These are phyloP conservation scores for Orgyia antiqua DNA, from an alignment of 2,888 invertebrate genomes.

Conservation along the genomic window DNA sequence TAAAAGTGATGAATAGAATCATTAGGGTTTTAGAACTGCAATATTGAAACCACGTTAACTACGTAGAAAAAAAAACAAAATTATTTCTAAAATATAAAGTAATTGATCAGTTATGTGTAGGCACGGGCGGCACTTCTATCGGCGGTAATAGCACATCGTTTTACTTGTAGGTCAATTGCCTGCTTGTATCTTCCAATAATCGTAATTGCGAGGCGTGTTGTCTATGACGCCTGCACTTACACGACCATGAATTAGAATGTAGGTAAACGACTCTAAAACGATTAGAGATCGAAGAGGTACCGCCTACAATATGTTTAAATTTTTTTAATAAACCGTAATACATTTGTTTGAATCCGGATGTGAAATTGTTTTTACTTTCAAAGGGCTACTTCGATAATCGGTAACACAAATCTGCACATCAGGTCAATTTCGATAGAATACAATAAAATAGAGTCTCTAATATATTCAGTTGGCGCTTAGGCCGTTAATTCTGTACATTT, in stretches of 20 bases:
- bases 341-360: too few species aligned
- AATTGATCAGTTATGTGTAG: slow-evolving; percentile 55
- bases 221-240: slow-evolving; percentile 26
- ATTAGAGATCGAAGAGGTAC: slow-evolving; percentile 11
- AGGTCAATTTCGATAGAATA: too few species aligned
- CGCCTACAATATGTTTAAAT: too few species aligned
- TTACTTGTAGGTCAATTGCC: slow-evolving; percentile 62
- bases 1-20: too few species aligned
- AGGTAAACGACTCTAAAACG: slow-evolving; percentile 14
- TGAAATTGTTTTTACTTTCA: too few species aligned
- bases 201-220: slow-evolving; percentile 46
- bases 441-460: too few species aligned
- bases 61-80: slow-evolving; percentile 59
- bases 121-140: slow-evolving; percentile 40
- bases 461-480: too few species aligned
- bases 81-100: slow-evolving; percentile 46
- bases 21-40: too few species aligned
- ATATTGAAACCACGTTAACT: slow-evolving; percentile 16
- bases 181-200: slow-evolving; percentile 53
- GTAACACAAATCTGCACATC: too few species aligned
- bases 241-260: slow-evolving; percentile 26
- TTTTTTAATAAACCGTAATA: too few species aligned
- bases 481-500: too few species aligned
- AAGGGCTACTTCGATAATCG: too few species aligned
- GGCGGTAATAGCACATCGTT: slow-evolving; percentile 50